Conservation (phyloP, 2,888 invertebrate species). For the Plemyria rubiginata region DNA sequence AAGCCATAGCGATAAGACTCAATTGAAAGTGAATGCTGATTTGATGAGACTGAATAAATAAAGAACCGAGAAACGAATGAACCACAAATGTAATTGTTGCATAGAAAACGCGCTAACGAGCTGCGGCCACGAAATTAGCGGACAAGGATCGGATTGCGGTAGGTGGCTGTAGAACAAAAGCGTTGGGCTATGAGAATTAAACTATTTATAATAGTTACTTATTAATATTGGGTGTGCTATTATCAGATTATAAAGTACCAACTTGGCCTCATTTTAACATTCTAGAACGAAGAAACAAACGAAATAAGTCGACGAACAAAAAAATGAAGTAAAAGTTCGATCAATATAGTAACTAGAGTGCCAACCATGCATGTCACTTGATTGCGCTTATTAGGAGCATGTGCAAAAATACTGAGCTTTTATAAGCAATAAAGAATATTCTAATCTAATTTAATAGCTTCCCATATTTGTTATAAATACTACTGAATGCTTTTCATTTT, state of each 20-base stretch:
- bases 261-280: no score
- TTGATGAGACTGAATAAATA: slow-evolving; percentile 36
- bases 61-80: slow-evolving; percentile 28
- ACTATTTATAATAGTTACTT: background rate
- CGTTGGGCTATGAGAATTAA: slow-evolving; percentile 10
- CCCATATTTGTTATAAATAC: background rate
- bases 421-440: no score
- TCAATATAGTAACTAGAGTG: no score
- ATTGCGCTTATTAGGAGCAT: no score
- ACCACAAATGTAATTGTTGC: slow-evolving; percentile 61
- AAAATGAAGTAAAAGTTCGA: no score
- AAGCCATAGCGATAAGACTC: slow-evolving; percentile 8
- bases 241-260: no score
- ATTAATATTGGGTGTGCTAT: no score
- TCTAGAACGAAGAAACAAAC: no score
- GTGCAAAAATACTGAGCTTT: no score
- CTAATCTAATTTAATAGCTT: no score
- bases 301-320: no score
- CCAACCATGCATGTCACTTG: no score
- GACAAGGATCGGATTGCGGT: background rate
- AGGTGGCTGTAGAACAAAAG: background rate
- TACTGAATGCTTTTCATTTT: background rate
- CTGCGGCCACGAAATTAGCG: slow-evolving; percentile 30
- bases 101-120: slow-evolving; percentile 66
- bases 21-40: slow-evolving; percentile 11